Percentiles rank a stretch among this genome's conserved stretches.
These are phyloP conservation scores for Sminthurinus aureus DNA, from an alignment of 2,888 invertebrate genomes.

Conservation along the genomic window DNA sequence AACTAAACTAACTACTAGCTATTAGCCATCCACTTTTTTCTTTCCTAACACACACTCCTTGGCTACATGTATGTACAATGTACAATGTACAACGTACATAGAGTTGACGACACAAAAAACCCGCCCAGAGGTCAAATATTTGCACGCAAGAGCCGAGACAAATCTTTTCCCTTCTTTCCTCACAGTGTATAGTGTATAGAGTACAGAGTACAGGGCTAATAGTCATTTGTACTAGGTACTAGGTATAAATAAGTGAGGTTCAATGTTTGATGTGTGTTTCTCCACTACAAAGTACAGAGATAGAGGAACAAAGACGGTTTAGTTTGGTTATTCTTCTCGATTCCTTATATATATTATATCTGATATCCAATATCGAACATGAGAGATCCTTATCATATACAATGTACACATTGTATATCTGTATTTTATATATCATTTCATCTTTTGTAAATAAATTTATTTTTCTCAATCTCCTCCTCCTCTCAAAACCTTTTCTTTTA, in stretches of 20 bases:
- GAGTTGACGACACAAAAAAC: slow-evolving; percentile 38
- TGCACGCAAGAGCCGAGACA: slow-evolving; percentile 33
- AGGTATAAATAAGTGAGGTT: neutral
- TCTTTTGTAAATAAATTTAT: neutral
- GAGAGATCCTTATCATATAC: neutral
- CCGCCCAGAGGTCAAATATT: slow-evolving; percentile 41
- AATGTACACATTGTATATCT: too few relatives aligned
- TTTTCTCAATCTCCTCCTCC: neutral
- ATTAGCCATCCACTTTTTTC: neutral
- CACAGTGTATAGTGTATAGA: neutral
- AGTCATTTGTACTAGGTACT: too few relatives aligned
- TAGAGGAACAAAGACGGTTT: too few relatives aligned
- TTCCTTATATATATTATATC: slow-evolving; percentile 2
- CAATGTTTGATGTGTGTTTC: too few relatives aligned
- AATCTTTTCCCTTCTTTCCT: neutral
- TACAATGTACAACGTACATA: slow-evolving; percentile 7
- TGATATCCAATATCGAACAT: neutral
- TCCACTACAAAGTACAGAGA: too few relatives aligned
- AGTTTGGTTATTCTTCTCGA: neutral
- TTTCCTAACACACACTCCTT: neutral
- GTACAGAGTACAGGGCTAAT: neutral
- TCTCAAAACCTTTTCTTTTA: neutral
- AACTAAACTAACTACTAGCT: neutral
- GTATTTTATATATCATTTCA: neutral
- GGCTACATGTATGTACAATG: slow-evolving; percentile 1